A percentile compares a stretch with the other conserved stretches of the same genome.
Evolutionary conservation across 2,113 vertebrate species (phyloP).

Genomic region (Erinaceus europaeus): DNA sequence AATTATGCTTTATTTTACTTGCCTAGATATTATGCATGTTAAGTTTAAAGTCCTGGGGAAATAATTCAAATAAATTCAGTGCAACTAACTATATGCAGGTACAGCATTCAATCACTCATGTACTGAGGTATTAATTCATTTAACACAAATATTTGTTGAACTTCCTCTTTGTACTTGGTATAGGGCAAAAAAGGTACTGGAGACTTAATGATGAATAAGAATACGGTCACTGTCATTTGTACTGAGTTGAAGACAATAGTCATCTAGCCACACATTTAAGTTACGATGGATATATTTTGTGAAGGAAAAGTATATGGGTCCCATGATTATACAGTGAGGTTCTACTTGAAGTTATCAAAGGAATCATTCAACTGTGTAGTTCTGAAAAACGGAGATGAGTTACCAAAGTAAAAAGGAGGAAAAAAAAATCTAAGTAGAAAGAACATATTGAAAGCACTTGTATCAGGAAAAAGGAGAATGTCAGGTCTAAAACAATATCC

Average conservation of each 20-base stretch:
- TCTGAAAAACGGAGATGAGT: neutral
- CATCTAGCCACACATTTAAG: neutral
- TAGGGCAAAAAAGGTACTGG: neutral
- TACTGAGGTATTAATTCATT: neutral
- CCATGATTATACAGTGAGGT: neutral
- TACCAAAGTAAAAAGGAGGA: neutral
- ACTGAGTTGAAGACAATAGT: neutral
- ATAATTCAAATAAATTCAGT: neutral
- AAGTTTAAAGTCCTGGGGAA: neutral
- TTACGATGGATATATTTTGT: neutral
- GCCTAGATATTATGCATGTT: neutral
- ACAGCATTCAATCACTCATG: neutral
- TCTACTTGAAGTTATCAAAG: neutral
- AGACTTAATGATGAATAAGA: neutral
- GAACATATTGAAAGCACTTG: neutral
- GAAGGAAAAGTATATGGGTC: neutral
- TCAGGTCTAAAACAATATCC: neutral
- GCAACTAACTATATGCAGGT: neutral
- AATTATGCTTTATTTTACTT: conserved; percentile 13
- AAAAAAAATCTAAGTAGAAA: neutral
- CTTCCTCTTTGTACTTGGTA: neutral
- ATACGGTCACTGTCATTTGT: neutral
- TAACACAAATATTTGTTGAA: neutral
- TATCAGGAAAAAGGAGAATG: neutral
- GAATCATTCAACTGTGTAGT: neutral